phyloP scores from a whole-genome alignment of 2,888 invertebrate genomes.

The Stratiomys singularior region DNA sequence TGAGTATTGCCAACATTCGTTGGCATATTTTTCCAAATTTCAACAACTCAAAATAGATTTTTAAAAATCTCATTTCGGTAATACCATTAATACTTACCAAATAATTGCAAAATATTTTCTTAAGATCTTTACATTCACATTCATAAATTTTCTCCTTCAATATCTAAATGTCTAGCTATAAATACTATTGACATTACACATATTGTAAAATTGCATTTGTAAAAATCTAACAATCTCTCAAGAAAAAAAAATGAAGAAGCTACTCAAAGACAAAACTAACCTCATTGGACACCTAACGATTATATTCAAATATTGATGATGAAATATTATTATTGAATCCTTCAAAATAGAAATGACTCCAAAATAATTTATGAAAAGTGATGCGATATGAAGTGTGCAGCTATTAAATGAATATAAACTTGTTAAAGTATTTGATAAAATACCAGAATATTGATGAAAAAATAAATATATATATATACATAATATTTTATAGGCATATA shows the following conservation, averaged over 20 bases:
- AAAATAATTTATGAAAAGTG: not conserved
- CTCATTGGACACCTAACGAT: conserved; percentile 19
- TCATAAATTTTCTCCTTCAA: conserved; percentile 18
- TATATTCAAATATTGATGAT: not conserved
- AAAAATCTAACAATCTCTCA: not conserved
- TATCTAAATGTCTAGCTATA: conserved; percentile 36
- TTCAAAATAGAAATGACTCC: not conserved
- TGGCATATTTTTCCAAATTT: too few relatives aligned
- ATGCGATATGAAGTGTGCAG: conserved; percentile 31
- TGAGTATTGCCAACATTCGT: too few relatives aligned
- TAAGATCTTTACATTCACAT: not conserved
- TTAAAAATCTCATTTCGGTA: not conserved
- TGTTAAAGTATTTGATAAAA: conserved; percentile 5
- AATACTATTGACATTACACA: not conserved
- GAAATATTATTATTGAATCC: too few relatives aligned
- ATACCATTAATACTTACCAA: not conserved
- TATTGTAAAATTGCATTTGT: not conserved
- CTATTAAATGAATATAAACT: not conserved
- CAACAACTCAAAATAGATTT: not conserved
- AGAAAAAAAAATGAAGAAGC: not conserved
- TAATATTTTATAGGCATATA: not conserved
- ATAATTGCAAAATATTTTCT: not conserved
- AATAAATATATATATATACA: not conserved
- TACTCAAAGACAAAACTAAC: conserved; percentile 39
- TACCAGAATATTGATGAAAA: not conserved